These are phyloP conservation scores for Dysmachus trigonus DNA, from an alignment of 2,888 invertebrate species.

Conservation along the genomic window DNA sequence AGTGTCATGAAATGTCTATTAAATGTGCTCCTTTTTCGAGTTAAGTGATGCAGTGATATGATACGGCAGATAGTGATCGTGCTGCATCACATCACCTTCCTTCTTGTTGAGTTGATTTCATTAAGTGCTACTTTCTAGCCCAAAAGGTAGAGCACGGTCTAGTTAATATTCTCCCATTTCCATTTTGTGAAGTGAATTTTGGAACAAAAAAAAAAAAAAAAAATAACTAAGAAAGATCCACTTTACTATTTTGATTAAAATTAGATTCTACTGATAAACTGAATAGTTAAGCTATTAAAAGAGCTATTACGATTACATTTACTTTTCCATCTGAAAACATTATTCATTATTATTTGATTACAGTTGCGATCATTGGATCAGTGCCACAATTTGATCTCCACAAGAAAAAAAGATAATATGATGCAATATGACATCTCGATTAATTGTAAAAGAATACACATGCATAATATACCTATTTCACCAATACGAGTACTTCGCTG, in stretches of 20 bases:
- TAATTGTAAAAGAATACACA: no score
- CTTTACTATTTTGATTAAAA: background rate
- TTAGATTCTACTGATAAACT: no score
- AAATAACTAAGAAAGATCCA: background rate
- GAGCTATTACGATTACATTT: no score
- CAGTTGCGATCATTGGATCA: no score
- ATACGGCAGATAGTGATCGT: background rate
- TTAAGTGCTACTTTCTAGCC: background rate
- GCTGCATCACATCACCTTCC: background rate
- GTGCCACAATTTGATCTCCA: no score
- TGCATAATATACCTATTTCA: no score
- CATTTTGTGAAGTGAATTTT: background rate
- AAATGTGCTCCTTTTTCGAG: background rate
- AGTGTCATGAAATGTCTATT: slow-evolving; percentile 17
- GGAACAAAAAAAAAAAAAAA: background rate
- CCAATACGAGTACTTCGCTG: no score
- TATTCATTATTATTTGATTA: no score
- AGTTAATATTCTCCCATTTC: background rate
- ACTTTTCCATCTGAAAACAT: no score
- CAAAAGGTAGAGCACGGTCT: background rate
- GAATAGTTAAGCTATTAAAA: no score
- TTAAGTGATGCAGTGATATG: slow-evolving; percentile 17
- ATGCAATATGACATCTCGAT: no score
- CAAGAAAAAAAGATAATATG: no score
- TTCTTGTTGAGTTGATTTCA: background rate